Base-by-base conservation (phyloP, 2,113 vertebrate species). In the Typhlomys cinereus region DNA sequence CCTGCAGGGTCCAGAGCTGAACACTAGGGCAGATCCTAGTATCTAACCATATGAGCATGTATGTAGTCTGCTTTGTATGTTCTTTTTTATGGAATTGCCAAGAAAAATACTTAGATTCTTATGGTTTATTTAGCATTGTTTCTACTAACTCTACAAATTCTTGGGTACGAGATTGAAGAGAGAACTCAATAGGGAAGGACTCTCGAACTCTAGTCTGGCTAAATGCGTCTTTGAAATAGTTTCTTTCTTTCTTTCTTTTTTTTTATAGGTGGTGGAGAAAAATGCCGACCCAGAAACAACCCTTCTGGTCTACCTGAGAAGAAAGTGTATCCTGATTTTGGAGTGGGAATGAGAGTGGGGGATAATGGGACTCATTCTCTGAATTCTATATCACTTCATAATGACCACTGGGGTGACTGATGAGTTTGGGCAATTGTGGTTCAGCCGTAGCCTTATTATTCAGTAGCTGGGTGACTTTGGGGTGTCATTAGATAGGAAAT, bases 271-370 rank as follows among this genome's bases (percentile, higher is more conserved):
- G 31, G 97, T 98, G 36, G 99, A 99, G 97, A 98, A 97, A 92
- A 97, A 99, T 71, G 98, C 98, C 13, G 99, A 99, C 27, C 99
- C 99, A 44, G 99, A 99, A 97, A 99, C 97, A 92, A 99, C 98
- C 0, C 97, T 99, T 67, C 94, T 99, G 93, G 98, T 95, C 8
- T 99, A 99, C 39, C 97, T 99, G 64, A 97, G 99, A 96, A 99
- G 98, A 95, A 99, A 98, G 95, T 15, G 99, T 99, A 99, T 98
- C 98, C 95, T 94, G 88, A 73, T 29, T 92, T 82, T 64, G 80
- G 79, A 76, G 59, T 82, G 67, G 41, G 18, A 23, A 0, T 25
- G 7, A 64, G 41, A 61, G 31, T 31, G 29, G 0, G 31, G 54
- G 39, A 1, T 0, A 0, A 11, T 21, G 29, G 18, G 8, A 29